A percentile compares a stretch with the other conserved stretches of the same genome.
Evolutionary conservation across 2,113 vertebrate genomes (phyloP).

Genomic region (Amblyornis subalaris): DNA sequence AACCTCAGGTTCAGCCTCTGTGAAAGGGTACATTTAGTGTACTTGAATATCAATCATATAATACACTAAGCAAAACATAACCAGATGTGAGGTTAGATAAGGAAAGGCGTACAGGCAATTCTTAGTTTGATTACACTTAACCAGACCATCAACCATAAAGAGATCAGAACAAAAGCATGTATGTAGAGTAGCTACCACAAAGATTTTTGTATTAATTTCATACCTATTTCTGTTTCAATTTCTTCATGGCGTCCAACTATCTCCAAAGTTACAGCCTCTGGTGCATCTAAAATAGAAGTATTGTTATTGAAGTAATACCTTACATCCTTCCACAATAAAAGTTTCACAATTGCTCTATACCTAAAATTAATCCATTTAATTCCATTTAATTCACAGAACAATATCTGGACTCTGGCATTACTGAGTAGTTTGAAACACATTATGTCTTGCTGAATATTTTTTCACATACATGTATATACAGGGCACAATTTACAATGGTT

Average conservation of each 20-base stretch:
- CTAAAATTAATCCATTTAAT: neutral
- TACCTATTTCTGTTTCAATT: slow-evolving; percentile 73
- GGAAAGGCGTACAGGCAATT: neutral
- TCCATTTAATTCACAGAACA: neutral
- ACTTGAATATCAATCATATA: neutral
- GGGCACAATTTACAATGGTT: neutral
- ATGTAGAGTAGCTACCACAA: neutral
- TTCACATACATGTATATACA: neutral
- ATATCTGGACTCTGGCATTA: neutral
- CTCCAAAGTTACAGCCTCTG: slow-evolving; percentile 10
- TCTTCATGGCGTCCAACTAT: slow-evolving; percentile 21
- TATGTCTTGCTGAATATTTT: neutral
- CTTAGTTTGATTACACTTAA: neutral
- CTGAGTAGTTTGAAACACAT: neutral
- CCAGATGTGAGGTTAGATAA: neutral
- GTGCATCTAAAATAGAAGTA: neutral
- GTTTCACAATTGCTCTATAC: neutral
- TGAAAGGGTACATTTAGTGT: neutral
- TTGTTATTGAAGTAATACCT: neutral
- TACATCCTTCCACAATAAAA: neutral
- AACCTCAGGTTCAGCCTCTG: neutral
- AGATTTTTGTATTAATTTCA: neutral
- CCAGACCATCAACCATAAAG: neutral
- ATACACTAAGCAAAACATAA: neutral
- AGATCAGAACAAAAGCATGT: neutral